Evolutionary conservation across 2,113 vertebrate genomes (phyloP).

Genomic region (Phrynosoma blainvillii): DNA sequence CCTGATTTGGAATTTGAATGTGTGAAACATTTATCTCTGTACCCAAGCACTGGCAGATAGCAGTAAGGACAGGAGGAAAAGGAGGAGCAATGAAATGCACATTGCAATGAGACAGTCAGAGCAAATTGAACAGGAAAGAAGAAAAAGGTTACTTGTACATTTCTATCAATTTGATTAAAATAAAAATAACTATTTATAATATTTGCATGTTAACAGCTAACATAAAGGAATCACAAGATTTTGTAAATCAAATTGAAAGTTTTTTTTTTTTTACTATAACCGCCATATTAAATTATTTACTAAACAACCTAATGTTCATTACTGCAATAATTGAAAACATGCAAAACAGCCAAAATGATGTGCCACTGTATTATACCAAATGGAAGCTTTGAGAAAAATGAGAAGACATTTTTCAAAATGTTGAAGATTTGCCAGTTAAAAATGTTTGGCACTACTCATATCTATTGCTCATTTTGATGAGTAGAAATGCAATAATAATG

Average conservation of each 20-base stretch:
- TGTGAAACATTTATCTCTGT: slow-evolving; percentile 96
- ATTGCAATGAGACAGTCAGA: slow-evolving; percentile 71
- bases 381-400: slow-evolving; percentile 49
- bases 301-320: slow-evolving; percentile 50
- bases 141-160: slow-evolving; percentile 75
- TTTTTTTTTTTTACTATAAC: slow-evolving; percentile 21
- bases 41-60: slow-evolving; percentile 90
- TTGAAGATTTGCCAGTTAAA: slow-evolving; percentile 20
- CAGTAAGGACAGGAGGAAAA: slow-evolving; percentile 80
- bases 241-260: slow-evolving; percentile 61
- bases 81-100: slow-evolving; percentile 78
- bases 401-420: slow-evolving; percentile 6
- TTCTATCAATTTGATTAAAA: slow-evolving; percentile 63
- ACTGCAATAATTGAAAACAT: slow-evolving; percentile 61
- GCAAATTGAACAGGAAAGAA: slow-evolving; percentile 71
- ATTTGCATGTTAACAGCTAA: slow-evolving; percentile 64
- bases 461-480: not conserved
- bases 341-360: slow-evolving; percentile 44
- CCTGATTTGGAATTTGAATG: slow-evolving; percentile 92
- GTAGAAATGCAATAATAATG: not conserved
- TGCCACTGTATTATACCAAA: slow-evolving; percentile 62
- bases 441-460: not conserved
- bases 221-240: slow-evolving; percentile 64
- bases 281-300: slow-evolving; percentile 61
- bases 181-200: slow-evolving; percentile 62